Base-by-base conservation (phyloP, 2,888 invertebrate species). In the Cremastinae sp. region DNA sequence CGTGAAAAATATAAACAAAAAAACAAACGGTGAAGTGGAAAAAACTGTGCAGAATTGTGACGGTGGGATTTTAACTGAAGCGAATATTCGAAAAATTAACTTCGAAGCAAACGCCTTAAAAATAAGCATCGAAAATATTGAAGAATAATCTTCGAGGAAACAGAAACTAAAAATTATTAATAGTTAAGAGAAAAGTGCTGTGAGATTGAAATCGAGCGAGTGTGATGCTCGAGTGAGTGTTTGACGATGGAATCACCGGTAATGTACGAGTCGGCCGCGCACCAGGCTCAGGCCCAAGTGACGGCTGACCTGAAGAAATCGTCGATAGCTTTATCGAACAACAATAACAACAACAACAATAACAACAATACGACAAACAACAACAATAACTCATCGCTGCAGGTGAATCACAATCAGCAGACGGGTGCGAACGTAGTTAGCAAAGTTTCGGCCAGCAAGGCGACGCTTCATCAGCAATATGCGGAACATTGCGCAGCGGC, bases 201-300 rank as follows among this genome's bases (percentile, higher is more conserved):
- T 10, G 41, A 12, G 41, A 2, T 28, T 2, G 41, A 14, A 16
- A 55, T 35, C 65, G 66, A 28, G 28, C 62, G 66, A n/a, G n/a
- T 85, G 88, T 88, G 85, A 88, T 88, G 87, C 81, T 84, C 82
- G 81, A 83, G 85, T 88, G 86, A 85, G 81, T 79, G 75, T 16
- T 12, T 43, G 70, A n/a, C 18, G n/a, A 95, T 95, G 95, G 95
- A 95, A 91, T 95, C 95, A 86, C 95, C 96, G 82, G 95, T 95
- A 91, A 95, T 96, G 95, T 96, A 96, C 92, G 96, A 96, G 90
- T 92, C 92, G 89, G 92, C 93, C 89, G 92, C 88, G 82, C 90
- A 90, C 78, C 90, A 90, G 84, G 87, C 85, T 72, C 88, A 88
- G 83, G 83, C 80, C 78, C 90, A 86, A 90, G 89, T 89, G 51